These are phyloP conservation scores for Odontamblyopus rebecca DNA, from an alignment of 2,797 vertebrate species.

Conservation along the genomic window DNA sequence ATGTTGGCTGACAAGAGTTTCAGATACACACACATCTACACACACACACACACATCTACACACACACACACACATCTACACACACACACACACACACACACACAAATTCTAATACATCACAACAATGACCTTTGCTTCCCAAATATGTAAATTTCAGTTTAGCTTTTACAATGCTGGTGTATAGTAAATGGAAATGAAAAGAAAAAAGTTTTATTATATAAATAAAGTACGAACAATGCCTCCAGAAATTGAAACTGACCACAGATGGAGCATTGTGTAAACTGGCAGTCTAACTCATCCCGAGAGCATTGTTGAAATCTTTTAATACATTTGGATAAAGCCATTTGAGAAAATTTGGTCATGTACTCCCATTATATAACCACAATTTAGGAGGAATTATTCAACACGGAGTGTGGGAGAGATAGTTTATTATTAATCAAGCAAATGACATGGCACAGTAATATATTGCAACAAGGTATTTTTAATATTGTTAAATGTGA, in stretches of 20 bases:
- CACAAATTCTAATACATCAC: not conserved
- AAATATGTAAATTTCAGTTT: not conserved
- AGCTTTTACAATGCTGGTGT: not conserved
- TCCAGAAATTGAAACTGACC: slow-evolving; percentile 26
- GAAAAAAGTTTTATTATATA: slow-evolving; percentile 14
- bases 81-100: not conserved
- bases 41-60: too few relatives aligned
- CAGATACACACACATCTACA: not conserved
- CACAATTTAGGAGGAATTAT: slow-evolving; percentile 30
- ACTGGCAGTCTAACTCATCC: slow-evolving; percentile 26
- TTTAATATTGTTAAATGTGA: not conserved
- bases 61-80: not conserved
- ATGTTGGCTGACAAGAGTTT: not conserved
- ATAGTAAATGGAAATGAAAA: not conserved
- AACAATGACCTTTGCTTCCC: not conserved
- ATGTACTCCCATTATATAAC: slow-evolving; percentile 43
- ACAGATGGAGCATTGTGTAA: slow-evolving; percentile 44
- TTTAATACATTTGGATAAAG: slow-evolving; percentile 34
- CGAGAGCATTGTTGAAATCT: slow-evolving; percentile 26
- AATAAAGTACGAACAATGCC: slow-evolving; percentile 8
- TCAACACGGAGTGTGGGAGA: not conserved
- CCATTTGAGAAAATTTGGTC: slow-evolving; percentile 30
- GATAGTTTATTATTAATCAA: too few relatives aligned
- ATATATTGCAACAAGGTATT: not conserved
- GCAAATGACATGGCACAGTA: too few relatives aligned